Percentiles rank a stretch among this genome's conserved stretches.
phyloP scores from a whole-genome alignment of 1,140 invertebrate genomes.

The Camponotus vicinus region DNA sequence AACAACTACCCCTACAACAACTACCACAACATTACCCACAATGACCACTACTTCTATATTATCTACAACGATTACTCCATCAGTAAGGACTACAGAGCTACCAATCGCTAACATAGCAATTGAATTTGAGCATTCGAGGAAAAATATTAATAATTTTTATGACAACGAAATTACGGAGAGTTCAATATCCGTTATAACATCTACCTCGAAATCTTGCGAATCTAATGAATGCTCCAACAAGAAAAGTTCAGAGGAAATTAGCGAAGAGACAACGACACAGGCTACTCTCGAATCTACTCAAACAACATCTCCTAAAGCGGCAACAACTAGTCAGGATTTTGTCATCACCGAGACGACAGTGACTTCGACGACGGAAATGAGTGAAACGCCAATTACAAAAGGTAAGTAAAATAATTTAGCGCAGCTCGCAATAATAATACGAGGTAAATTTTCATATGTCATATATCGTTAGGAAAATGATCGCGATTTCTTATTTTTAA shows the following conservation, averaged over 20 bases:
- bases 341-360: background rate
- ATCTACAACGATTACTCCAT: background rate
- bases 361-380: background rate
- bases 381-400: background rate
- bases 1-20: background rate
- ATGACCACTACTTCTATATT: background rate
- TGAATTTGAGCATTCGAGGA: background rate
- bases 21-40: background rate
- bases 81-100: background rate
- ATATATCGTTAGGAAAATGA: background rate
- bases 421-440: background rate
- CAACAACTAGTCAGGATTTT: background rate
- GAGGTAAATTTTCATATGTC: background rate
- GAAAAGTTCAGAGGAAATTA: background rate
- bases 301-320: background rate
- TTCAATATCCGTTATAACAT: background rate
- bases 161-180: background rate
- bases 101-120: background rate
- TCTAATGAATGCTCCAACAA: background rate
- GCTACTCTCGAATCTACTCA: background rate
- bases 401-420: slow-evolving; percentile 35
- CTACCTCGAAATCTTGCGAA: background rate
- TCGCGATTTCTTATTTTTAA: background rate
- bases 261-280: background rate
- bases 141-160: background rate